Evolutionary conservation across 1,140 invertebrate genomes (phyloP), one percentile per base, ranked within the genome.

Genomic region (Rhyzopertha dominica): DNA sequence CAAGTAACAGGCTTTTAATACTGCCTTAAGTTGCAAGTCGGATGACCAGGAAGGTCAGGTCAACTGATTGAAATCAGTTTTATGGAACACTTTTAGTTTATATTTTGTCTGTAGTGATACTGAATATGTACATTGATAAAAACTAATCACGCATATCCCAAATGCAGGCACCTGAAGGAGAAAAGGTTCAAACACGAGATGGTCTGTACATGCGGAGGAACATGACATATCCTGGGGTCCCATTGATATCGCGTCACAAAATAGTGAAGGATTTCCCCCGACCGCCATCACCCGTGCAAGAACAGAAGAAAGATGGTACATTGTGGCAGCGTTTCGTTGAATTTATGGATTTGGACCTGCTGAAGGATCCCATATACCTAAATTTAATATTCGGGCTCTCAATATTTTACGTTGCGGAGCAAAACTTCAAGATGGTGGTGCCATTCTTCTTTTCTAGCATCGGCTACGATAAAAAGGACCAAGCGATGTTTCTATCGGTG

Each of bases 401-500:
- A 23, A 71, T 84, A 5, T 84, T 80, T 67, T 84, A 82, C 63
- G 81, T 82, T 13, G 80, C 82, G 8, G 82, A 85, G 54, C 72
- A 83, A 48, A 84, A 85, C 57, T 85, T 84, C 58, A 82, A 84
- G 63, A 77, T 84, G 73, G 77, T 85, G 32, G 82, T 78, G 24
- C 82, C 83, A 9, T 85, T 85, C 60, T 85, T 85, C 58, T 77
- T 85, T 40, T 70, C 70, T 34, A 75, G 72, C 55, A 67, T 84
- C 46, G 80, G 80, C 45, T 80, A 81, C 58, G 68, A 72, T 32
- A 80, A 78, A 63, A 65, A 70, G 4, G 80, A 84, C 44, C 74
- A 80, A 5, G 83, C 83, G 17, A 77, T 78, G 46, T 85, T 81
- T 57, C 69, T 85, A 12, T 83, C 81, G 1, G 74, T 85, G 43